These are phyloP conservation scores for Eurystomus glaucurus DNA, from an alignment of 2,797 vertebrate species.

Conservation along the genomic window DNA sequence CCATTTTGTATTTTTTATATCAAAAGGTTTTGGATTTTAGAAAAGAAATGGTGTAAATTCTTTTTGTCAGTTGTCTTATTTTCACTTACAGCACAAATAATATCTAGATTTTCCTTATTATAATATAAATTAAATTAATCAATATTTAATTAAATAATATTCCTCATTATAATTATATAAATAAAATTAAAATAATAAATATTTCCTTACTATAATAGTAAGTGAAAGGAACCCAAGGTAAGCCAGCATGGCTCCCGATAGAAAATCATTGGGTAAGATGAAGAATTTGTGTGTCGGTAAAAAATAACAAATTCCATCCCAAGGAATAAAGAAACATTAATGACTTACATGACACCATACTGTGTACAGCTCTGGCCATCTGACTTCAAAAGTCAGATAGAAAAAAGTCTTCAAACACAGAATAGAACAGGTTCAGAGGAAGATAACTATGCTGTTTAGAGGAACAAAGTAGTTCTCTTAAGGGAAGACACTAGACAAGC, in stretches of 20 bases:
- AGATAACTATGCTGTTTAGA: not conserved
- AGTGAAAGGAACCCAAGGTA: not conserved
- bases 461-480: not conserved
- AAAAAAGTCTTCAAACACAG: not conserved
- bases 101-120: not conserved
- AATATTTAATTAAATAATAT: no score
- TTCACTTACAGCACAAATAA: not conserved
- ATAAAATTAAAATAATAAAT: no score
- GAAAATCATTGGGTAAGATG: not conserved
- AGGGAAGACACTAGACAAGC: not conserved
- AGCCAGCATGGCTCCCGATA: not conserved
- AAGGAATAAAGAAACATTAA: not conserved
- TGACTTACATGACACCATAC: not conserved
- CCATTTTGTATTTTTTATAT: not conserved
- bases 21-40: not conserved
- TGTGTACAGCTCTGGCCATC: not conserved
- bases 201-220: no score
- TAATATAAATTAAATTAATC: no score
- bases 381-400: not conserved
- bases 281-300: not conserved
- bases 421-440: not conserved
- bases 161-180: no score
- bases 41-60: not conserved
- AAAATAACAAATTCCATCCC: not conserved
- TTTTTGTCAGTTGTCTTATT: not conserved